These are phyloP conservation scores for Drosophila robusta DNA, from an alignment of 2,888 invertebrate species.

Conservation along the genomic window DNA sequence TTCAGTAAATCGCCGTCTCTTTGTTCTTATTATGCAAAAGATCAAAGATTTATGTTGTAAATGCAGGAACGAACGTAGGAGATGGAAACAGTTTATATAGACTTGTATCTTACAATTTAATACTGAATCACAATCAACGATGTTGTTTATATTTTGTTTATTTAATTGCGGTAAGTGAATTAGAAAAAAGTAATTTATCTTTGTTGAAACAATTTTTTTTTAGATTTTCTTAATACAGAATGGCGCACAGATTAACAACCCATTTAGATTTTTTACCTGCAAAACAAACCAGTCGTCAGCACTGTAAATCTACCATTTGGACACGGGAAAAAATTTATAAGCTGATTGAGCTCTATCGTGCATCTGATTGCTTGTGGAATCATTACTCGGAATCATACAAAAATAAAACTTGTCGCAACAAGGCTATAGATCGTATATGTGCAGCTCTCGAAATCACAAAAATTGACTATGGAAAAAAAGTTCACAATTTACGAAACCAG, in stretches of 20 bases:
- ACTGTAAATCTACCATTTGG: slow-evolving; percentile 75
- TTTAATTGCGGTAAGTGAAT: background rate
- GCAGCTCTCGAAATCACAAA: slow-evolving; percentile 72
- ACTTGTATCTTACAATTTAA: slow-evolving; percentile 7
- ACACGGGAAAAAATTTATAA: slow-evolving; percentile 81
- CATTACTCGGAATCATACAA: slow-evolving; percentile 82
- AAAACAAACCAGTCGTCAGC: slow-evolving; percentile 31
- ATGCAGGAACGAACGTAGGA: too few species aligned
- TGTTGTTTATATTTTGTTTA: slow-evolving; percentile 2
- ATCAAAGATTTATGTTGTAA: background rate
- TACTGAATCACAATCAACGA: slow-evolving; percentile 1
- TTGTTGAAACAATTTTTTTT: background rate
- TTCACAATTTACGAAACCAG: slow-evolving; percentile 84
- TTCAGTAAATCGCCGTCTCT: too few species aligned
- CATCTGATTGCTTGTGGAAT: slow-evolving; percentile 84
- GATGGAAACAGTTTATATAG: background rate
- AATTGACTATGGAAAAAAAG: slow-evolving; percentile 83
- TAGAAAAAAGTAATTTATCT: too few species aligned
- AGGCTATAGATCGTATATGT: slow-evolving; percentile 82
- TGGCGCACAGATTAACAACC: slow-evolving; percentile 31
- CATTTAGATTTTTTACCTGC: slow-evolving; percentile 1
- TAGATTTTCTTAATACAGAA: slow-evolving; percentile 10
- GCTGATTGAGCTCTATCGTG: slow-evolving; percentile 81
- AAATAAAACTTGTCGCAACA: slow-evolving; percentile 77
- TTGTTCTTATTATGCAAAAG: slow-evolving; percentile 2